Evolutionary conservation across 2,797 vertebrate genomes (phyloP).

Genomic region (Eulemur coronatus): DNA sequence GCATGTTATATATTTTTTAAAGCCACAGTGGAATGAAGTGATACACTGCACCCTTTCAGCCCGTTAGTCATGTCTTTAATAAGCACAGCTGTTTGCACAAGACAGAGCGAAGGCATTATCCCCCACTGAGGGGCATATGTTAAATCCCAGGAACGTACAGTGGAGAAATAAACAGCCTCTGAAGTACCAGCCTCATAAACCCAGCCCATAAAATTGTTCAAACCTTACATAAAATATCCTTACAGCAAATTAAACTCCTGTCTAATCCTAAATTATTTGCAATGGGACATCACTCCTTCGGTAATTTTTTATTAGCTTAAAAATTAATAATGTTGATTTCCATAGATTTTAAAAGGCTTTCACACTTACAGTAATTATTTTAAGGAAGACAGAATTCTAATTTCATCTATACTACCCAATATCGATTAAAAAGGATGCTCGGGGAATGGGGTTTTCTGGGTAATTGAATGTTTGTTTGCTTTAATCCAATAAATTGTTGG

Average conservation of each 20-base stretch:
- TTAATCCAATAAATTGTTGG: not conserved
- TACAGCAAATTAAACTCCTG: conserved; percentile 24
- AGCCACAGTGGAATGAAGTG: not conserved
- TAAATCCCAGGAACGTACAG: not conserved
- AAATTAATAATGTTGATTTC: conserved; percentile 47
- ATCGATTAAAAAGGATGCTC: conserved; percentile 45
- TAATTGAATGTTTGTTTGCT: conserved; percentile 40
- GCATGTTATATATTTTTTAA: not conserved
- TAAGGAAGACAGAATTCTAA: conserved; percentile 44
- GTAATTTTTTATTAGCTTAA: conserved; percentile 46
- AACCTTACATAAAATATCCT: conserved; percentile 53
- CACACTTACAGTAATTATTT: conserved; percentile 17
- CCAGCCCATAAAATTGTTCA: conserved; percentile 45
- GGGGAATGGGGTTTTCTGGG: not conserved
- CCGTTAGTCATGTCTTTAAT: not conserved
- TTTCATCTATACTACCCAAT: not conserved
- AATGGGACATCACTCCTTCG: conserved; percentile 40
- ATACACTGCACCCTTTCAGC: not conserved
- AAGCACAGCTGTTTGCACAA: not conserved
- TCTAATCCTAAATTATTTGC: conserved; percentile 56
- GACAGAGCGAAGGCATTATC: not conserved
- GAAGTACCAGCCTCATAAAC: not conserved
- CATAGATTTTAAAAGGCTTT: conserved; percentile 35
- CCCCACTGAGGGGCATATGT: not conserved
- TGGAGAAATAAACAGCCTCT: not conserved